These are phyloP conservation scores for Trachelus troglodyta DNA, from an alignment of 2,888 invertebrate species.

Conservation along the genomic window DNA sequence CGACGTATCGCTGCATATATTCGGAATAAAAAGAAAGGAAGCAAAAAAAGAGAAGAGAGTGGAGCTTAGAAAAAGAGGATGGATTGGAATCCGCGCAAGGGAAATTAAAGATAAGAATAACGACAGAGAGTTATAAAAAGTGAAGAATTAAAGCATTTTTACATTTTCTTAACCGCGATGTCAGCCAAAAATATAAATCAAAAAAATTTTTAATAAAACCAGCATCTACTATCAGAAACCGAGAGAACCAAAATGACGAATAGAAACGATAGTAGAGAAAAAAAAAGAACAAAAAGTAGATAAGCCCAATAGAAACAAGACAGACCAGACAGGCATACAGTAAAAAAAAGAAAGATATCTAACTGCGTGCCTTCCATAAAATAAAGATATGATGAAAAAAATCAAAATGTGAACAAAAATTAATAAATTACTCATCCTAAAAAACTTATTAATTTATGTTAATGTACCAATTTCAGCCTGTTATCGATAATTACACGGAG, in stretches of 20 bases:
- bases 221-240: too few species aligned
- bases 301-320: not conserved
- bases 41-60: not conserved
- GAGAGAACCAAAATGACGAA: not conserved
- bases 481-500: not conserved
- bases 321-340: not conserved
- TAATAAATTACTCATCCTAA: not conserved
- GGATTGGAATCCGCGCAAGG: not conserved
- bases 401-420: not conserved
- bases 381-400: conserved; percentile 15
- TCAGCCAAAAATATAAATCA: too few species aligned
- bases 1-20: not conserved
- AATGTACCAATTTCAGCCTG: not conserved
- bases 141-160: not conserved
- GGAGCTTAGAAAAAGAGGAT: too few species aligned
- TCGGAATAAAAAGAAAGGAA: not conserved
- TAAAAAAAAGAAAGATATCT: conserved; percentile 39
- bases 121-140: not conserved
- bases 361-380: conserved; percentile 46
- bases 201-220: too few species aligned
- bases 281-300: not conserved
- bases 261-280: not conserved
- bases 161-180: too few species aligned
- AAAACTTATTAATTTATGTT: not conserved
- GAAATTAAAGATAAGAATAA: not conserved